A percentile compares a stretch with the other conserved stretches of the same genome.
phyloP scores from a whole-genome alignment of 2,113 vertebrate species.

The Micronycteris hirsuta region DNA sequence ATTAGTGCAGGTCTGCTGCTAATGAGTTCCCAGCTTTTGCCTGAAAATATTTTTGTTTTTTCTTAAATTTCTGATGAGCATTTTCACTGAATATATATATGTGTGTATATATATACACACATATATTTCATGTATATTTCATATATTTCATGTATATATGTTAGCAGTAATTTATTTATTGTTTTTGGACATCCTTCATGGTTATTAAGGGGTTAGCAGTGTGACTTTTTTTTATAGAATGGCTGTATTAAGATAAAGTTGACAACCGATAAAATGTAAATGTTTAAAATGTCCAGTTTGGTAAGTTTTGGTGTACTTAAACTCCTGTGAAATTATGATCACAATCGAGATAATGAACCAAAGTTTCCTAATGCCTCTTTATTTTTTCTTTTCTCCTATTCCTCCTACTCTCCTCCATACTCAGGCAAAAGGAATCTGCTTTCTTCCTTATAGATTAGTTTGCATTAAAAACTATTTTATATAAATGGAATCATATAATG shows the following conservation, averaged over 20 bases:
- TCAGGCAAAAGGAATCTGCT: neutral
- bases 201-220: too few relatives aligned
- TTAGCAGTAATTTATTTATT: neutral
- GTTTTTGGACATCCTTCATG: neutral
- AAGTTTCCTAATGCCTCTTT: neutral
- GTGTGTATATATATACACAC: neutral
- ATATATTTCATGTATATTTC: too few relatives aligned
- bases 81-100: neutral
- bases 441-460: neutral
- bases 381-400: neutral
- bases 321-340: neutral
- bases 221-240: neutral
- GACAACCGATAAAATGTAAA: neutral
- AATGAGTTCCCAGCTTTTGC: neutral
- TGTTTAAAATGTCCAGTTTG: neutral
- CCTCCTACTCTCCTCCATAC: neutral
- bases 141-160: neutral
- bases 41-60: slow-evolving; percentile 33
- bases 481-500: neutral
- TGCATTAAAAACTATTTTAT: neutral
- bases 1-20: neutral
- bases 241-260: neutral
- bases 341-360: neutral
- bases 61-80: neutral
- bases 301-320: neutral